Evolutionary conservation across 2,888 invertebrate species (phyloP), one percentile per base, ranked within the genome.

Genomic region (Drosophila longiperda): DNA sequence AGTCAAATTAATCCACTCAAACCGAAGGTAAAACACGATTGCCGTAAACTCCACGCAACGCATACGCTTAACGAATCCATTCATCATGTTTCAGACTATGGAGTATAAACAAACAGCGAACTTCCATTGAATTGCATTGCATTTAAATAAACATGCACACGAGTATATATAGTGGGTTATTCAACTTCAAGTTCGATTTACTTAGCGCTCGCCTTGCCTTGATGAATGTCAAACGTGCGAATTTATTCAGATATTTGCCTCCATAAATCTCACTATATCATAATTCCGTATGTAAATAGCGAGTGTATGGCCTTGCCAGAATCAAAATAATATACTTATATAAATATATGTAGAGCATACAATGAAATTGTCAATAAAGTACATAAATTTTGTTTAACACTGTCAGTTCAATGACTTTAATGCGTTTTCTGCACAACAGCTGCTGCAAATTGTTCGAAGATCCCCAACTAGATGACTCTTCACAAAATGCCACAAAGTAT

Each of bases 171-270:
- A 0, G 45, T 54, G 59, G 80, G 82, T 80, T 80, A 75, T 82
- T 80, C 80, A 80, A 80, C 80, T 71, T 66, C 68, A 82, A 82
- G 71, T 75, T 79, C 66, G 66, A 80, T 79, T 82, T 79, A 53
- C 61, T 82, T 71, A 78, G 59, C 58, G 48, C 26, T 55, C 38
- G 38, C 55, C 38, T 38, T n/a, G 40, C 26, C 38, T 1, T 2
- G 45, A 55, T 66, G 66, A 70, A 70, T 79, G 82, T 74, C 82
- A 82, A 40, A 38, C 59, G 59, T 69, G 52, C 29, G 38, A 66
- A 53, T 66, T 63, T 72, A 49, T 48, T 26, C 3, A 50, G 29
- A 67, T 40, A 33, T 38, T 53, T 5, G 26, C 11, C 45, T 23
- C 23, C 11, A 38, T 63, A 48, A 53, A 53, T 45, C 20, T 1